Conservation (phyloP, 64 coral and sea anemone species). For the Porites australiensis region DNA sequence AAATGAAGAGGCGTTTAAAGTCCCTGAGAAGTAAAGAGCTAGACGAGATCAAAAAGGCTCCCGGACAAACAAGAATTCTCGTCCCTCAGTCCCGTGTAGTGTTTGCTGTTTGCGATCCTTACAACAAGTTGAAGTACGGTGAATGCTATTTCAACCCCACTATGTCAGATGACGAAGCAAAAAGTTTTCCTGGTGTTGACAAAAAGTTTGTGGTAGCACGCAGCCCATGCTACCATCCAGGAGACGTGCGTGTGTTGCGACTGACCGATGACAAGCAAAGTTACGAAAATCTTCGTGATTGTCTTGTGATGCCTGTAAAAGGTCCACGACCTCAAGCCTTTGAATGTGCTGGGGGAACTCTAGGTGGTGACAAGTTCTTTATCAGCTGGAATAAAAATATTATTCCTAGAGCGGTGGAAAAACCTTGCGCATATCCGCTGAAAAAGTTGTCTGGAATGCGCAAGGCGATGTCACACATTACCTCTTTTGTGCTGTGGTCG, state of each 20-base stretch:
- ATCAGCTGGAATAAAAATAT: constrained; percentile 61
- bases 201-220: constrained; percentile 51
- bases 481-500: background rate
- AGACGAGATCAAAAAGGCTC: constrained; percentile 22
- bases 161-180: constrained; percentile 13
- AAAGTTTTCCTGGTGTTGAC: background rate
- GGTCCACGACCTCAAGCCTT: constrained; percentile 4
- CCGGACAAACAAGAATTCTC: constrained; percentile 47
- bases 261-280: constrained; percentile 1
- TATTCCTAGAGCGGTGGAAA: background rate
- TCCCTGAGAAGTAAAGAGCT: constrained; percentile 17
- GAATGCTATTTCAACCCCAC: constrained; percentile 76
- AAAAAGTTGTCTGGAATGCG: background rate
- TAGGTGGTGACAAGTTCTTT: constrained; percentile 62
- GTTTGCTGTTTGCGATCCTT: constrained; percentile 76
- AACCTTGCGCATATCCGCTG: constrained; percentile 14
- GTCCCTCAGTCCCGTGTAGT: constrained; percentile 66
- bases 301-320: constrained; percentile 54
- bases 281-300: constrained; percentile 51
- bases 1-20: background rate
- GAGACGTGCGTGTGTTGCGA: constrained; percentile 61
- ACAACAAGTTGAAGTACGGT: constrained; percentile 46
- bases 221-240: constrained; percentile 61
- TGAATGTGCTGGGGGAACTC: constrained; percentile 15
- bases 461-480: background rate